These are phyloP conservation scores for Synanthedon andrenaeformis DNA, from an alignment of 2,888 invertebrate species.

Conservation along the genomic window DNA sequence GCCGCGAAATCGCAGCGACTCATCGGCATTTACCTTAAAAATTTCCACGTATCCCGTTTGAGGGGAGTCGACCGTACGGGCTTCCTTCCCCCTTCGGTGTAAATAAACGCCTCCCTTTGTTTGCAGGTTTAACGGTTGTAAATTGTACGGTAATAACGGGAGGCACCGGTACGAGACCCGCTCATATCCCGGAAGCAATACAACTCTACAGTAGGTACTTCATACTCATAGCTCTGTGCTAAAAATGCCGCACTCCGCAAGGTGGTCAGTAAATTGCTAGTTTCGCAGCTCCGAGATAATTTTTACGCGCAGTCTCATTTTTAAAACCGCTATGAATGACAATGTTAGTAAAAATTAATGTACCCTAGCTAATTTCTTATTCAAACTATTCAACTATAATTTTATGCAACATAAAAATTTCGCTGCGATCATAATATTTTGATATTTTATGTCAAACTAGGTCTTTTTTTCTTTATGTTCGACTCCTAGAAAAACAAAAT, in stretches of 20 bases:
- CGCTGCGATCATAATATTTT: too few species aligned
- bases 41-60: slow-evolving; percentile 18
- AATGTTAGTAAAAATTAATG: background rate
- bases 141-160: slow-evolving; percentile 45
- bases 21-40: slow-evolving; percentile 25
- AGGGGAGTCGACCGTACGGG: slow-evolving; percentile 24
- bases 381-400: too few species aligned
- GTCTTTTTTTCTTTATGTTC: too few species aligned
- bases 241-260: slow-evolving; percentile 25
- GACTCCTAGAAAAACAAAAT: too few species aligned
- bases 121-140: slow-evolving; percentile 41
- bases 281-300: slow-evolving; percentile 1
- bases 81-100: slow-evolving; percentile 29
- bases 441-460: too few species aligned
- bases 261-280: slow-evolving; percentile 10
- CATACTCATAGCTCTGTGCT: slow-evolving; percentile 31
- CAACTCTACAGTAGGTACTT: slow-evolving; percentile 29
- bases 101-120: slow-evolving; percentile 40
- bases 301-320: background rate
- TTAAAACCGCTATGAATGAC: background rate
- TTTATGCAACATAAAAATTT: too few species aligned
- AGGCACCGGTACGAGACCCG: slow-evolving; percentile 10
- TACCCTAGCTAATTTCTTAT: too few species aligned
- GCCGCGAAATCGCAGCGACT: slow-evolving; percentile 19
- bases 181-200: slow-evolving; percentile 29